Conservation (phyloP, 2,113 vertebrate genomes). For the Rafetus swinhoei region DNA sequence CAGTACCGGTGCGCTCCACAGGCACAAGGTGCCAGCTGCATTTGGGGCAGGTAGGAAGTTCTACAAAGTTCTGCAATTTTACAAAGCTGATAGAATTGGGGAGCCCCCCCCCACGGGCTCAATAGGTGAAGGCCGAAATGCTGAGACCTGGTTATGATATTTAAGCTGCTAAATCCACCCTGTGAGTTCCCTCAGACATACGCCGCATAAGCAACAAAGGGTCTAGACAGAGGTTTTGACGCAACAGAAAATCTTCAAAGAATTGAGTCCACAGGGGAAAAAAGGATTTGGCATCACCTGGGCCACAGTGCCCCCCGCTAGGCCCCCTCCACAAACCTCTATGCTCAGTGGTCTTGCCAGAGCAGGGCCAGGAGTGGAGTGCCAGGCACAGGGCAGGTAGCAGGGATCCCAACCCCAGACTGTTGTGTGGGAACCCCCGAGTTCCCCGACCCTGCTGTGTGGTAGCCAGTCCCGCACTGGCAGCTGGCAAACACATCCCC, state of each 20-base stretch:
- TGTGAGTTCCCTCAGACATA: not conserved
- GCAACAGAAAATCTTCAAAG: not conserved
- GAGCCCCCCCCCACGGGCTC: not conserved
- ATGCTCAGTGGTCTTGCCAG: no score
- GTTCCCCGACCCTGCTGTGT: no score
- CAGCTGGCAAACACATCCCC: no score
- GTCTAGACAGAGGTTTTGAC: fast-evolving
- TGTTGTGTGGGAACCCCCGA: no score
- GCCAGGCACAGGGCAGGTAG: no score
- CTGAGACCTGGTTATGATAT: not conserved
- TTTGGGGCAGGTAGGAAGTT: not conserved
- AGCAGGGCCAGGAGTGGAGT: no score
- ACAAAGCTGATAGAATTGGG: not conserved
- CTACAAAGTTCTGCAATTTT: not conserved
- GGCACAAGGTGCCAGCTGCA: not conserved
- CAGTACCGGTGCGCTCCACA: not conserved
- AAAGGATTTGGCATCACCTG: not conserved
- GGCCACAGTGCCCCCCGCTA: no score
- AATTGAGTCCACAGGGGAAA: not conserved
- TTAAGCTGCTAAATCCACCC: not conserved
- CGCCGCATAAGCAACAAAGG: not conserved
- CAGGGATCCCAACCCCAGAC: no score
- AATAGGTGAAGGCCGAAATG: not conserved
- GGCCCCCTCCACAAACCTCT: no score
- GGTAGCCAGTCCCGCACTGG: no score